These are phyloP conservation scores for Ichneumoninae sp. DNA, from an alignment of 2,888 invertebrate species.

Conservation along the genomic window DNA sequence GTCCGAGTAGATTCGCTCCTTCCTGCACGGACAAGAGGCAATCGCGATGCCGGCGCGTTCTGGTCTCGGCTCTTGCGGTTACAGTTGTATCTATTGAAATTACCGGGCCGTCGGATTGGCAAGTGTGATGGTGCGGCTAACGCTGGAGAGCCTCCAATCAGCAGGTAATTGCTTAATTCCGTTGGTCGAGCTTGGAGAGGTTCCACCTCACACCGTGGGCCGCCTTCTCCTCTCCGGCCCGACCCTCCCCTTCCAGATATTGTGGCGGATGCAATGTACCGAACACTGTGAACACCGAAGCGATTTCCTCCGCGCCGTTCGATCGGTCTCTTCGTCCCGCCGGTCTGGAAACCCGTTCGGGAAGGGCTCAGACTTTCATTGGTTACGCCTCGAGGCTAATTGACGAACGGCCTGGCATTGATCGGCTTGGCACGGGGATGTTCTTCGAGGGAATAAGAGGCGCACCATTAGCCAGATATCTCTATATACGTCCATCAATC, in stretches of 20 bases:
- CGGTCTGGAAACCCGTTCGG: slow-evolving; percentile 11
- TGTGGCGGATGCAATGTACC: slow-evolving; percentile 9
- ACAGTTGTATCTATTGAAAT: slow-evolving; percentile 82
- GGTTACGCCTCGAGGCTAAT: slow-evolving; percentile 59
- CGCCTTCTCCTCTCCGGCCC: not conserved
- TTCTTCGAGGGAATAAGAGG: slow-evolving; percentile 43
- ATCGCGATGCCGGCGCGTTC: slow-evolving; percentile 32
- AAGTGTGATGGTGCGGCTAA: slow-evolving; percentile 80
- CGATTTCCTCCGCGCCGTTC: slow-evolving; percentile 26
- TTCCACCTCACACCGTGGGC: not conserved
- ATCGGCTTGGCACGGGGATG: slow-evolving; percentile 59
- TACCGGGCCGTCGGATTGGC: slow-evolving; percentile 79
- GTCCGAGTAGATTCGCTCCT: slow-evolving; percentile 21
- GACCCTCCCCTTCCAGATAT: slow-evolving; percentile 12
- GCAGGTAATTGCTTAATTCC: slow-evolving; percentile 83
- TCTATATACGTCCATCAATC: slow-evolving; percentile 41
- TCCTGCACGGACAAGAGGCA: slow-evolving; percentile 26
- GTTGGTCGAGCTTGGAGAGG: slow-evolving; percentile 62
- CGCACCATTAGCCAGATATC: slow-evolving; percentile 23
- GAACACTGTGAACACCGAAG: slow-evolving; percentile 5
- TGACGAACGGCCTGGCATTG: slow-evolving; percentile 65
- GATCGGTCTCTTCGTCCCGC: slow-evolving; percentile 31
- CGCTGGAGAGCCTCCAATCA: slow-evolving; percentile 80
- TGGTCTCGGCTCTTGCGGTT: slow-evolving; percentile 76
- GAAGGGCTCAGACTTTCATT: slow-evolving; percentile 59